These are phyloP conservation scores for Caenorhabditis sinica DNA, from an alignment of 2,888 invertebrate species.

Conservation along the genomic window DNA sequence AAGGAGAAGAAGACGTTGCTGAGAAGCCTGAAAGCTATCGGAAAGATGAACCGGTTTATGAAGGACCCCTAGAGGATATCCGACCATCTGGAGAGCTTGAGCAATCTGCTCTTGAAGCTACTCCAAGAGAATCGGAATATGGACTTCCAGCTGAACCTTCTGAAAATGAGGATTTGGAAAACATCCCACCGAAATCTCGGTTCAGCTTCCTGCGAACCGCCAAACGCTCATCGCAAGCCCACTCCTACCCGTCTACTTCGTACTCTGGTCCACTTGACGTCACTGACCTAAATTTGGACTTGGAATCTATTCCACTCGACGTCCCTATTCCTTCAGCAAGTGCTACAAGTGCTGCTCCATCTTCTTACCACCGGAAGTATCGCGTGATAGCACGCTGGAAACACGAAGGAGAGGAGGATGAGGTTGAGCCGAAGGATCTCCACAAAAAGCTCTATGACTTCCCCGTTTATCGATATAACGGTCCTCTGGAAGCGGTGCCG, in stretches of 20 bases:
- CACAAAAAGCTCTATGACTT: slow-evolving; percentile 58
- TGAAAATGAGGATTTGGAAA: slow-evolving; percentile 23
- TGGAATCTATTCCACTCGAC: slow-evolving; percentile 53
- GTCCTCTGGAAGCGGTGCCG: slow-evolving; percentile 36
- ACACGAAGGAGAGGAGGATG: slow-evolving; percentile 68
- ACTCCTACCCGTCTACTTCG: slow-evolving; percentile 38
- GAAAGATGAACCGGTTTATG: no score
- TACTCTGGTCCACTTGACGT: slow-evolving; percentile 56
- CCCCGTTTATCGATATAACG: slow-evolving; percentile 49
- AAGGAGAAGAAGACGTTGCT: slow-evolving; percentile 68
- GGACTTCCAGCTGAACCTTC: no score
- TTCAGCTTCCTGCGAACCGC: slow-evolving; percentile 48
- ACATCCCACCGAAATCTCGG: slow-evolving; percentile 27
- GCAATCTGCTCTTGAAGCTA: background rate
- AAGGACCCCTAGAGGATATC: slow-evolving; percentile 45
- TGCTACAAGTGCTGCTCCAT: background rate
- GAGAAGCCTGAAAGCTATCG: slow-evolving; percentile 61
- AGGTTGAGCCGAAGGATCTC: slow-evolving; percentile 49
- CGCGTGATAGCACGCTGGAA: slow-evolving; percentile 64
- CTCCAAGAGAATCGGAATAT: slow-evolving; percentile 34
- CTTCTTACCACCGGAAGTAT: slow-evolving; percentile 40
- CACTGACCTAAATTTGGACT: slow-evolving; percentile 44
- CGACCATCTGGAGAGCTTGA: background rate
- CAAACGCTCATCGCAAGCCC: background rate
- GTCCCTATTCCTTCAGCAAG: no score